Base-by-base conservation (phyloP, 2,113 vertebrate genomes). In the Ictalurus furcatus region DNA sequence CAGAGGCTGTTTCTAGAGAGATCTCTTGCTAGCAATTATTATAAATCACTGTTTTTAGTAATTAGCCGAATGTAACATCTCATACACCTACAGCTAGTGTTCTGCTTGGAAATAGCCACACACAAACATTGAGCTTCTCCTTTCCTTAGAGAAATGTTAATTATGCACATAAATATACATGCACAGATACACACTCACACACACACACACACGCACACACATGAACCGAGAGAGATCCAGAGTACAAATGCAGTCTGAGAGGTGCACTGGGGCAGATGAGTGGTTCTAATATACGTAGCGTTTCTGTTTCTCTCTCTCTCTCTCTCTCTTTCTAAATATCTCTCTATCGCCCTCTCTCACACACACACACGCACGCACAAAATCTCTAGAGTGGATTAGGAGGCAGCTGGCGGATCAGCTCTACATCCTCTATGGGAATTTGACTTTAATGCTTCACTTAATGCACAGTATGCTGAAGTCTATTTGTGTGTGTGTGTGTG, bases 401-500 rank as follows among this genome's bases (percentile, higher is more conserved):
- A 87, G 80, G 89, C 87, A 91, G 90, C 87, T 91, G 90, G 89
- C 67, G 16, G 90, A 91, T 91, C 79, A 91, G 44, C 85, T 88
- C 87, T 58, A 91, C 90, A 91, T 88, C 78, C 76, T 89, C 88
- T 90, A 74, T 88, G 88, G 90, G 90, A 91, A 91, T 91, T 87
- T 91, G 83, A 90, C 89, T 91, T 86, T 87, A 91, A 90, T 90
- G 87, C 89, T 71, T 30, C 71, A 87, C 84, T 90, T 84, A 81
- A 83, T 30, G 44, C 71, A 84, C 71, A 85, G 67, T 85, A 52
- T 89, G 59, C 71, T 78, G 81, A 56, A 84, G 34, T 44, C 30
- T 83, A 67, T 85, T 21, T 44, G 88, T 59, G 56, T 28, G 34
- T 25, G 58, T 71, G 34, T 74, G 19, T 82, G 59, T 48, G 44